These are phyloP conservation scores for Maniola hyperantus DNA, from an alignment of 2,888 invertebrate species.

Conservation along the genomic window DNA sequence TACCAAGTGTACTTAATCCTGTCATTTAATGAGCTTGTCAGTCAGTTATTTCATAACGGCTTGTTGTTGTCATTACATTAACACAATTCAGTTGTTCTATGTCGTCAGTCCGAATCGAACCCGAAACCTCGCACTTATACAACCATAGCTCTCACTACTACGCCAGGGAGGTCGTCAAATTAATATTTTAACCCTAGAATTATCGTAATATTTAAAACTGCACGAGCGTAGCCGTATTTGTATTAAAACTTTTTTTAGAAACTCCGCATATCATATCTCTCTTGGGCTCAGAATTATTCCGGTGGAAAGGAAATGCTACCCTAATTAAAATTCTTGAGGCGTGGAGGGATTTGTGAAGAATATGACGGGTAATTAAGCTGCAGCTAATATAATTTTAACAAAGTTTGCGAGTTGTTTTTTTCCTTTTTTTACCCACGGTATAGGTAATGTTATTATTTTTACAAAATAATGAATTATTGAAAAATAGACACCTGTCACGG, in stretches of 20 bases:
- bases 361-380: slow-evolving; percentile 29
- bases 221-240: background rate
- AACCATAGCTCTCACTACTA: no score
- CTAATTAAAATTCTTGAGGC: slow-evolving; percentile 35
- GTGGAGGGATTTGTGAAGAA: slow-evolving; percentile 27
- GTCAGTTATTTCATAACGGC: no score
- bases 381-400: slow-evolving; percentile 22
- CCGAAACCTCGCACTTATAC: no score
- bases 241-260: slow-evolving; percentile 8
- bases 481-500: no score
- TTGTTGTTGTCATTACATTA: no score
- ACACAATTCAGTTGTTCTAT: no score
- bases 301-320: slow-evolving; percentile 22
- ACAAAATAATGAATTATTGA: background rate
- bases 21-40: no score
- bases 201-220: background rate
- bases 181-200: background rate
- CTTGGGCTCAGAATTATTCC: slow-evolving; percentile 9
- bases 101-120: no score
- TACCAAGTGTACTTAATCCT: no score
- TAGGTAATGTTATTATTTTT: background rate
- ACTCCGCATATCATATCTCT: slow-evolving; percentile 8
- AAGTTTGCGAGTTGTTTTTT: slow-evolving; percentile 23
- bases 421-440: background rate
- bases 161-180: no score